phyloP scores from a whole-genome alignment of 2,113 vertebrate genomes.

The Oryzias woworae region DNA sequence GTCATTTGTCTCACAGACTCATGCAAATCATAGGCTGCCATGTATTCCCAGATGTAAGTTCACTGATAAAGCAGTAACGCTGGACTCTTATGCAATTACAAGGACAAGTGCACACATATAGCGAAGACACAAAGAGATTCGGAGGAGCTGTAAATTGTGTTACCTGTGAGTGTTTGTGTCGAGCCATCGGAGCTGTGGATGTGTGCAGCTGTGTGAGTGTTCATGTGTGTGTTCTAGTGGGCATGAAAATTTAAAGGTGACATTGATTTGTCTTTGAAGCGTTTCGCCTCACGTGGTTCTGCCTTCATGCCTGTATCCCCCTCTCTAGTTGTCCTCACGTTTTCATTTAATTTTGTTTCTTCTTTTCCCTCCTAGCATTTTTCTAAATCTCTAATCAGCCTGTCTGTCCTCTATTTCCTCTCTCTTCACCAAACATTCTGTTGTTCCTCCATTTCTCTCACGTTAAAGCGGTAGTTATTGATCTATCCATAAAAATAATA shows the following conservation, averaged over 20 bases:
- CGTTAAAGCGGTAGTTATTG: slow-evolving; percentile 3
- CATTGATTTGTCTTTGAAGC: slow-evolving; percentile 58
- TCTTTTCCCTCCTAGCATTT: not conserved
- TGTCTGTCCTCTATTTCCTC: not conserved
- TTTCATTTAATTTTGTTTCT: not conserved
- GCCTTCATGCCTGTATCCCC: not conserved
- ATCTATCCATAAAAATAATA: not conserved
- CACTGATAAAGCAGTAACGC: not conserved
- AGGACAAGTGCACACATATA: not conserved
- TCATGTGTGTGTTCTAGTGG: slow-evolving; percentile 9
- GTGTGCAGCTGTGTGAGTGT: slow-evolving; percentile 6
- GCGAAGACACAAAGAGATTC: slow-evolving; percentile 2
- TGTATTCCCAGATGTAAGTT: too few relatives aligned
- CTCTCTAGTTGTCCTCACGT: not conserved
- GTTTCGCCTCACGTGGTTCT: slow-evolving; percentile 3
- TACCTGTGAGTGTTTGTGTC: too few relatives aligned
- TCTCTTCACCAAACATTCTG: not conserved
- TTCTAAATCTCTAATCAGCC: not conserved
- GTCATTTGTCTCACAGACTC: too few relatives aligned
- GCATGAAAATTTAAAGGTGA: slow-evolving; percentile 42
- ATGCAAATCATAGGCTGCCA: too few relatives aligned
- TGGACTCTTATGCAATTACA: slow-evolving; percentile 3
- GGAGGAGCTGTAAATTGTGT: slow-evolving; percentile 9
- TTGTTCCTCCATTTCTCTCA: not conserved
- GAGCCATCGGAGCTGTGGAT: not conserved